Conservation (phyloP, 2,797 vertebrate species). For the Apogon hyalosoma region DNA sequence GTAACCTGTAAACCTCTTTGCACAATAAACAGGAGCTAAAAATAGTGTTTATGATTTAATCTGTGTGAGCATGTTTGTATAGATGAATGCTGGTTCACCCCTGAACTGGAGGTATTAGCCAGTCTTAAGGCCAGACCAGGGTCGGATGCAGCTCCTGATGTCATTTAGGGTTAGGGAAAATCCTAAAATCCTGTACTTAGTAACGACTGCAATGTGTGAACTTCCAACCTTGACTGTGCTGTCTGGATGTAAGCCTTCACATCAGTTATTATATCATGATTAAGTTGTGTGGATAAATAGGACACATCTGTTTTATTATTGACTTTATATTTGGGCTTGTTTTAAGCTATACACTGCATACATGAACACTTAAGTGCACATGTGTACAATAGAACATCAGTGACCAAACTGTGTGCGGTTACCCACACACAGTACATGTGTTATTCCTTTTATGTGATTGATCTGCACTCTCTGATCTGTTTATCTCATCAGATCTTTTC, state of each 20-base stretch:
- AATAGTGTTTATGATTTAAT: conserved; percentile 22
- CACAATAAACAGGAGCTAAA: conserved; percentile 18
- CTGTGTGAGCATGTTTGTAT: conserved; percentile 16
- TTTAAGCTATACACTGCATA: conserved; percentile 20
- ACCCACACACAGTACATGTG: conserved; percentile 10
- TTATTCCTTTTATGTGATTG: conserved; percentile 26
- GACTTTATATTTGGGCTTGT: conserved; percentile 35
- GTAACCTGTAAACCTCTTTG: no score
- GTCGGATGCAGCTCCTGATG: conserved; percentile 33
- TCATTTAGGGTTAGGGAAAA: conserved; percentile 54
- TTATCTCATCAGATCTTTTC: conserved; percentile 62
- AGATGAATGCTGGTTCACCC: conserved; percentile 8
- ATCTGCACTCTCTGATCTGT: conserved; percentile 36
- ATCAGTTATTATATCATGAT: conserved; percentile 73
- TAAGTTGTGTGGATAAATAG: conserved; percentile 69
- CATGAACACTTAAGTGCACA: background rate
- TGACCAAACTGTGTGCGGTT: background rate
- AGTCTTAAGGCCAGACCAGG: conserved; percentile 33
- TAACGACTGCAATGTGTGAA: conserved; percentile 62
- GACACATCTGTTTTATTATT: conserved; percentile 58
- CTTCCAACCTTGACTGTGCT: conserved; percentile 56
- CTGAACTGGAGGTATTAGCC: conserved; percentile 21
- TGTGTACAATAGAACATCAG: background rate
- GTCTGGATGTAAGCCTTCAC: conserved; percentile 61
- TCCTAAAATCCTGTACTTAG: conserved; percentile 60